Evolutionary conservation across 1,140 invertebrate genomes (phyloP), one percentile per base, ranked within the genome.

Genomic region (Drosophila nigrodunni): DNA sequence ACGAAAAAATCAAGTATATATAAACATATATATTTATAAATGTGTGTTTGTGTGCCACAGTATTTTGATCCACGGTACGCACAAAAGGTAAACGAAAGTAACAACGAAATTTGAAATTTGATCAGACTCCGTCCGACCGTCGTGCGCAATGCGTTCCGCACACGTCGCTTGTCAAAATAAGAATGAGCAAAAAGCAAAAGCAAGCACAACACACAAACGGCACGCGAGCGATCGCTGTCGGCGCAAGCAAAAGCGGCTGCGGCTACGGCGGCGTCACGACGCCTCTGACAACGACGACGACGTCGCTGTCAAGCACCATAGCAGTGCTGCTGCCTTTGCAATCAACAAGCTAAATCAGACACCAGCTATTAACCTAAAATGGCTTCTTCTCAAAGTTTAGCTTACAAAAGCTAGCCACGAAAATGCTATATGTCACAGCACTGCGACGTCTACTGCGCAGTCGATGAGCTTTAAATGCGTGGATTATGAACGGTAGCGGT

Each of bases 91-190:
- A 73, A 78, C 49, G 57, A 81, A 72, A 74, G 55, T 58, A 74
- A 82, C 52, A 60, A 67, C 74, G 78, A 77, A 77, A 73, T 73
- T 64, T 75, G 60, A 75, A 77, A 73, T 73, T 64, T 75, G 60
- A 75, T 60, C 67, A 59, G 44, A 64, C 30, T 39, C 58, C 41
- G 18, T 21, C 37, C 62, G 76, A 49, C 50, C 75, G 72, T 41
- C 62, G 76, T 54, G 55, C 75, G 72, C 49, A 79, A 73, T 67
- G 64, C 71, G 79, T 88, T 83, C 76, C 77, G 83, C 77, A 88
- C 83, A 79, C 74, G 74, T 77, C 74, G 83, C 80, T 83, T 78
- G 69, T 77, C 82, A 80, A 88, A 87, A 72, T 88, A 78, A 78
- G 69, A 87, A 87, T 87, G 82, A 87, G 80, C 81, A 77, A 78